Evolutionary conservation across 2,797 vertebrate genomes (phyloP).

Genomic region (Chromobotia macracanthus): DNA sequence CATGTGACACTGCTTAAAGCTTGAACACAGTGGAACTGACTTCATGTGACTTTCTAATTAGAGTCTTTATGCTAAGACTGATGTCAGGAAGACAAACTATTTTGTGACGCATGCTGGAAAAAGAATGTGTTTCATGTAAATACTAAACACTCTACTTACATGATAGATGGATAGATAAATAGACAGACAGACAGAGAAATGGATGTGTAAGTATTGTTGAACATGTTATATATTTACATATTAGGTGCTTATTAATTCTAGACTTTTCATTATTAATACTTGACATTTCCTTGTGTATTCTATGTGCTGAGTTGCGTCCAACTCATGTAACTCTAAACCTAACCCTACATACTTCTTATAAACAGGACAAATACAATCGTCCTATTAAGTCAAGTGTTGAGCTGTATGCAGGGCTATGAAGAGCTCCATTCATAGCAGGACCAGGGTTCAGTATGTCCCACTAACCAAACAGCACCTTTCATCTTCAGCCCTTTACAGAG

Average conservation of each 20-base stretch:
- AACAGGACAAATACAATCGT: not conserved
- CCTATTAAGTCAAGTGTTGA: slow-evolving; percentile 37
- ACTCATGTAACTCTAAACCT: no score
- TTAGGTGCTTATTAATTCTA: no score
- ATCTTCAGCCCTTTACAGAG: slow-evolving; percentile 57
- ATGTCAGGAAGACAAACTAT: slow-evolving; percentile 52
- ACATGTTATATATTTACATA: no score
- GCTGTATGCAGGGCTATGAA: slow-evolving; percentile 34
- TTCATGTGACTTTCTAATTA: slow-evolving; percentile 63
- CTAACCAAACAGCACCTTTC: slow-evolving; percentile 59
- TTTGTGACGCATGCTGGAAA: slow-evolving; percentile 48
- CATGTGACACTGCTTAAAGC: slow-evolving; percentile 57
- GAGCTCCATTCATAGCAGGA: slow-evolving; percentile 50
- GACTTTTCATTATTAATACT: no score
- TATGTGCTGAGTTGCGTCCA: no score
- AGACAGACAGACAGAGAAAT: not conserved
- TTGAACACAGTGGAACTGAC: slow-evolving; percentile 27
- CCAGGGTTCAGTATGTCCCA: slow-evolving; percentile 55
- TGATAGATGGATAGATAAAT: not conserved
- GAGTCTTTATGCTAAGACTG: slow-evolving; percentile 46
- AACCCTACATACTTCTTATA: no score
- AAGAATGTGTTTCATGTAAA: slow-evolving; percentile 50
- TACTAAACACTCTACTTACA: not conserved
- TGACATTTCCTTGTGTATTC: no score
- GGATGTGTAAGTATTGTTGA: not conserved